phyloP scores from a whole-genome alignment of 2,797 vertebrate species.

The Chelon labrosus region DNA sequence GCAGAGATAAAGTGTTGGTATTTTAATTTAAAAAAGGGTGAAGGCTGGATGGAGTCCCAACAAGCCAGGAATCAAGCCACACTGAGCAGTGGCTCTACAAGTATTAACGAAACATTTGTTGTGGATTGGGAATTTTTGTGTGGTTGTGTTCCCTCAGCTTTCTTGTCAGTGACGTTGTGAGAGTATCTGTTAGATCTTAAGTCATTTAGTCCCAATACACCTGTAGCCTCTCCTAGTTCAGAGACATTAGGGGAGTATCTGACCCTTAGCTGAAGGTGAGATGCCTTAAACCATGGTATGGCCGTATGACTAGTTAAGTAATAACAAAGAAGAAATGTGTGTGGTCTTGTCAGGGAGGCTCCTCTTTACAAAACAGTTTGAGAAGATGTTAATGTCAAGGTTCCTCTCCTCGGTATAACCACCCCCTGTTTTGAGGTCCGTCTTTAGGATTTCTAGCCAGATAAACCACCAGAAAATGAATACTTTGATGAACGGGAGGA shows the following conservation, averaged over 20 bases:
- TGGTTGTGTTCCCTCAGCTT: not conserved
- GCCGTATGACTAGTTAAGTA: too few relatives aligned
- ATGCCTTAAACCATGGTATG: not conserved
- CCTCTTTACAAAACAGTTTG: too few relatives aligned
- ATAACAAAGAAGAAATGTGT: too few relatives aligned
- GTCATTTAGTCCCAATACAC: not conserved
- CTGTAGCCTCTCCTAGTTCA: not conserved
- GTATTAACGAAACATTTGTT: not conserved
- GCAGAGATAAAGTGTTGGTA: not conserved
- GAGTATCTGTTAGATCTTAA: not conserved
- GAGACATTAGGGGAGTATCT: not conserved
- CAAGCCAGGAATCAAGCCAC: not conserved
- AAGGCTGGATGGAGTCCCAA: not conserved
- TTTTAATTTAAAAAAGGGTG: not conserved
- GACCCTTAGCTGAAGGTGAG: not conserved
- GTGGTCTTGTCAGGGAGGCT: too few relatives aligned
- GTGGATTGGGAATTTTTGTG: not conserved
- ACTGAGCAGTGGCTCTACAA: not conserved
- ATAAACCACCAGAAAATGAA: not conserved
- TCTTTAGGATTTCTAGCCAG: not conserved
- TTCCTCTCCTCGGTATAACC: not conserved
- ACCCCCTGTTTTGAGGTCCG: not conserved
- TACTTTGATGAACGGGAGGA: not conserved
- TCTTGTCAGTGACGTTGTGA: slow-evolving; percentile 10
- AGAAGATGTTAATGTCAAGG: too few relatives aligned